phyloP scores from a whole-genome alignment of 2,113 vertebrate species.

The Callionymus lyra region DNA sequence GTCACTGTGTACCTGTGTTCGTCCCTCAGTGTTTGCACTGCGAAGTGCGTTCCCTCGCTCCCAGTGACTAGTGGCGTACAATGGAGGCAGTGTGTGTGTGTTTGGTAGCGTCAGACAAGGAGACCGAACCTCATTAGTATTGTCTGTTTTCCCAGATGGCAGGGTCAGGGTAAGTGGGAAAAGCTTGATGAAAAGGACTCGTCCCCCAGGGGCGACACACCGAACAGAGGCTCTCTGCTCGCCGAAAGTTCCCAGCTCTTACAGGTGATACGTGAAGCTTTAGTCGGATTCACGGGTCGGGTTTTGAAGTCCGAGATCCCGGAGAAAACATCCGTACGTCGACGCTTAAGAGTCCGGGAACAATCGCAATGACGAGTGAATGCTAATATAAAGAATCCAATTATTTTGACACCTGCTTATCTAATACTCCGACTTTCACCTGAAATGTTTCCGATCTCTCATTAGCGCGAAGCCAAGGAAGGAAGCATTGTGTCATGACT shows the following conservation, averaged over 20 bases:
- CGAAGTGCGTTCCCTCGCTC: slow-evolving; percentile 35
- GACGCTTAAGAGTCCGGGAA: neutral
- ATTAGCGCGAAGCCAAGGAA: slow-evolving; percentile 43
- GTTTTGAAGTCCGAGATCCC: slow-evolving; percentile 28
- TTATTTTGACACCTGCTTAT: slow-evolving; percentile 31
- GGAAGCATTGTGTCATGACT: slow-evolving; percentile 21
- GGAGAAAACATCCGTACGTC: neutral
- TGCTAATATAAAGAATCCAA: slow-evolving; percentile 11
- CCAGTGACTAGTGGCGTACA: slow-evolving; percentile 47
- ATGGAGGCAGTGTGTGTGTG: slow-evolving; percentile 51
- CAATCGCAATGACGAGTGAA: no score
- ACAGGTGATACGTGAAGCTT: slow-evolving; percentile 54
- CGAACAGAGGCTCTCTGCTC: slow-evolving; percentile 16
- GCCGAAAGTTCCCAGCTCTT: slow-evolving; percentile 36
- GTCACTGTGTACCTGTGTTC: slow-evolving; percentile 18
- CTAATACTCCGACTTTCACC: slow-evolving; percentile 20
- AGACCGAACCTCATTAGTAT: slow-evolving; percentile 68
- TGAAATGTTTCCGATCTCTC: slow-evolving; percentile 43
- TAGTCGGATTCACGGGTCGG: slow-evolving; percentile 39
- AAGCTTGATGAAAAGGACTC: slow-evolving; percentile 58
- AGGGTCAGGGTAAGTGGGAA: slow-evolving; percentile 49
- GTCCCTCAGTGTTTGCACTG: slow-evolving; percentile 18
- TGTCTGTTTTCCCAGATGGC: slow-evolving; percentile 68
- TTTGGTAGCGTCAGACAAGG: slow-evolving; percentile 49
- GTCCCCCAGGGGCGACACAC: slow-evolving; percentile 47